These are phyloP conservation scores for Haemorhous mexicanus DNA, from an alignment of 2,113 vertebrate species.

Conservation along the genomic window DNA sequence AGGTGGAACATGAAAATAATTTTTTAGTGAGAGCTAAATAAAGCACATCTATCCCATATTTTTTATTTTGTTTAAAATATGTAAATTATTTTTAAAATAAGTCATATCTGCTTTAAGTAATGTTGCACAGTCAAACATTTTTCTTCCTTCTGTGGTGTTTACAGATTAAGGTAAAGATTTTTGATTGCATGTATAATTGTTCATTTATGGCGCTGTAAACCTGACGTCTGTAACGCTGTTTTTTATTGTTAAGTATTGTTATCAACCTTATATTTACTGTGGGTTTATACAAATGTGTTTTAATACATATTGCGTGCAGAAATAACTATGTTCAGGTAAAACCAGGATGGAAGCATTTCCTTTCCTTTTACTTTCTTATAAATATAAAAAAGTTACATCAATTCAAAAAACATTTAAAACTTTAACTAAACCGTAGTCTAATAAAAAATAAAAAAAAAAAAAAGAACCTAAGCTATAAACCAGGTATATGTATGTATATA, in stretches of 20 bases:
- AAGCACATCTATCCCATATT: not conserved
- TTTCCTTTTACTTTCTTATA: not conserved
- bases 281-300: not conserved
- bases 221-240: not conserved
- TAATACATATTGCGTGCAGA: not conserved
- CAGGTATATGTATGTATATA: rapidly evolving
- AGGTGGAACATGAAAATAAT: not conserved
- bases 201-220: not conserved
- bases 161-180: not conserved
- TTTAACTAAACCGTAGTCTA: not conserved
- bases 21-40: not conserved
- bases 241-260: not conserved
- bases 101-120: not conserved
- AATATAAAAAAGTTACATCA: not conserved
- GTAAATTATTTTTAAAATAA: not conserved
- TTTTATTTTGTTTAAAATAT: not conserved
- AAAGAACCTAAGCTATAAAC: not conserved
- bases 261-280: not conserved
- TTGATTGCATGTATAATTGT: rapidly evolving
- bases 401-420: not conserved
- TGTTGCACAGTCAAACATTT: not conserved
- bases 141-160: not conserved
- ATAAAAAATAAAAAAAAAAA: not conserved
- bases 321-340: not conserved
- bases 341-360: not conserved